Evolutionary conservation across 1,140 invertebrate species (phyloP).

Genomic region (Drosophila nigrodunni): DNA sequence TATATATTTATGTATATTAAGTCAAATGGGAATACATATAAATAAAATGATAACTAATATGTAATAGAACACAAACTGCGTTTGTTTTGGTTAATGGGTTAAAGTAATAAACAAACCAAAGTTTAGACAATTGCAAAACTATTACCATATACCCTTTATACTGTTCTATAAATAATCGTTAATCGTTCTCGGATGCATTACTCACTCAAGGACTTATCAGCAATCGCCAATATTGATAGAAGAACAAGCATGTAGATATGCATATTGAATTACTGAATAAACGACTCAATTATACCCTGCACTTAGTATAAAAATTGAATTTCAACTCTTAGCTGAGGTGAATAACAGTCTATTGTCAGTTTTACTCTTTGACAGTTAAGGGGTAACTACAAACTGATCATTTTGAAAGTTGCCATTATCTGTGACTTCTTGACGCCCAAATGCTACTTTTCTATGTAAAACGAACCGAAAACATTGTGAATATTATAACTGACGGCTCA

Average conservation of each 20-base stretch:
- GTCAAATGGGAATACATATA: conserved; percentile 77
- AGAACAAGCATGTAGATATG: background rate
- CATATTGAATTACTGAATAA: background rate
- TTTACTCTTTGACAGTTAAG: background rate
- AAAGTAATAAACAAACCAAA: background rate
- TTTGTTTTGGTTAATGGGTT: background rate
- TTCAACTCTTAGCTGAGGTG: background rate
- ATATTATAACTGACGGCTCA: conserved; percentile 34
- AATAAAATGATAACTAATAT: conserved; percentile 78
- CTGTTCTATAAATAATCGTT: background rate
- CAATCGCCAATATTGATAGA: conserved; percentile 22
- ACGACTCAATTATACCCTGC: background rate
- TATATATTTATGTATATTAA: conserved; percentile 74
- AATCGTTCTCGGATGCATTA: conserved; percentile 22
- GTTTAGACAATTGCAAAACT: background rate
- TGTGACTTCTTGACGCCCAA: conserved; percentile 14
- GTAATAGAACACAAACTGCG: conserved; percentile 35
- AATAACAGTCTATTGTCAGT: background rate
- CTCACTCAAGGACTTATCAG: conserved; percentile 24
- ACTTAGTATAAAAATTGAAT: background rate
- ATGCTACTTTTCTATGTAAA: conserved; percentile 20
- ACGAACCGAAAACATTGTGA: conserved; percentile 27
- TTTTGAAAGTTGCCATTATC: background rate
- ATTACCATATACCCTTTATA: conserved; percentile 2
- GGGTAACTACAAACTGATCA: conserved; percentile 7